phyloP scores from a whole-genome alignment of 2,888 invertebrate genomes.

The Acleris literana region DNA sequence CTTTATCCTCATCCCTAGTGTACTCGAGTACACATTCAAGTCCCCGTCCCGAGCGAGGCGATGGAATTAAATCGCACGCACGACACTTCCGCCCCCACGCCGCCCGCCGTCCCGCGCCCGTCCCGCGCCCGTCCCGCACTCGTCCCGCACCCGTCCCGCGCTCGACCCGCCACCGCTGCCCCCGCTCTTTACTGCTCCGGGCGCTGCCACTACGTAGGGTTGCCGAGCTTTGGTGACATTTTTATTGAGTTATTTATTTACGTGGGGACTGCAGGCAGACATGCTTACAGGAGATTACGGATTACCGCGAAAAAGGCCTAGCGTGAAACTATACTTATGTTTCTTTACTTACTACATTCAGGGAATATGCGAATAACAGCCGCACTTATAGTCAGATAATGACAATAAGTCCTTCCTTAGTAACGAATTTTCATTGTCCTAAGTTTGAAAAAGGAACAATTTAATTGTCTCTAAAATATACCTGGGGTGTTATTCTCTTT shows the following conservation, averaged over 20 bases:
- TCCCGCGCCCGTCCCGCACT: conserved; percentile 50
- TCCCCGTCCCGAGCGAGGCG: conserved; percentile 70
- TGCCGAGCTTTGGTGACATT: conserved; percentile 10
- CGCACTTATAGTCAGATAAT: too few relatives aligned
- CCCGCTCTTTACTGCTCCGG: conserved; percentile 43
- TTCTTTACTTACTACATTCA: too few relatives aligned
- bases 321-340: too few relatives aligned
- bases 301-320: too few relatives aligned
- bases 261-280: too few relatives aligned
- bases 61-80: conserved; percentile 83
- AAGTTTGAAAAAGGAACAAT: too few relatives aligned
- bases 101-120: conserved; percentile 44
- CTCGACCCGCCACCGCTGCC: conserved; percentile 17
- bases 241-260: conserved; percentile 1
- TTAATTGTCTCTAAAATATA: too few relatives aligned
- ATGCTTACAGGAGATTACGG: too few relatives aligned
- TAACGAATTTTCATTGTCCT: too few relatives aligned
- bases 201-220: conserved; percentile 31
- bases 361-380: too few relatives aligned
- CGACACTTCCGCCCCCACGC: conserved; percentile 70
- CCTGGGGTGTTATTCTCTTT: too few relatives aligned
- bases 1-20: conserved; percentile 24
- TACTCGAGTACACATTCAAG: conserved; percentile 47
- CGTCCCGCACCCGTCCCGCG: conserved; percentile 44
- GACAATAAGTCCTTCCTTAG: too few relatives aligned